Evolutionary conservation across 2,888 invertebrate species (phyloP).

Genomic region (Ophion slaviceki): DNA sequence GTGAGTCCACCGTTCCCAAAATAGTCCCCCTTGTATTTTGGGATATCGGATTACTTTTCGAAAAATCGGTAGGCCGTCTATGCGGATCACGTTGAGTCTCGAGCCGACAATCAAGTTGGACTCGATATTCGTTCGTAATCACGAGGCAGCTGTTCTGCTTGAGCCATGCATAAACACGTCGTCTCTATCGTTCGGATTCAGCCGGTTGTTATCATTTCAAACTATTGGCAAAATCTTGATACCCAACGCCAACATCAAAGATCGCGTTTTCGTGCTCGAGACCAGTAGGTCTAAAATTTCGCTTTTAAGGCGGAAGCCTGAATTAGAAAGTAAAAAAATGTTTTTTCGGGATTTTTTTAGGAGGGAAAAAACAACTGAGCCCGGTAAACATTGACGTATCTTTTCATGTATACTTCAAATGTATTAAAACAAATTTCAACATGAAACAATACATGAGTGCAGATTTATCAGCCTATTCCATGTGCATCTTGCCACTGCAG

Average conservation of each 20-base stretch:
- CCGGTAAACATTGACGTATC: no score
- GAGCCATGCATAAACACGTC: slow-evolving; percentile 8
- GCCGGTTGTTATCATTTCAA: slow-evolving; percentile 11
- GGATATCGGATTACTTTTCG: neutral
- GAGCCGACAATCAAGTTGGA: slow-evolving; percentile 4
- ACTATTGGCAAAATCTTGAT: slow-evolving; percentile 27
- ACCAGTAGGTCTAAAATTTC: no score
- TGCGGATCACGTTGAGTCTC: slow-evolving; percentile 10
- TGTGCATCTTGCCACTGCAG: no score
- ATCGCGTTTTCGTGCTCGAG: neutral
- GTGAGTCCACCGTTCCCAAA: neutral
- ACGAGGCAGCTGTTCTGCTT: slow-evolving; percentile 17
- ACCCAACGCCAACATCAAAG: neutral
- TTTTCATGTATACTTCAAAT: no score
- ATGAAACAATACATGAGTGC: no score
- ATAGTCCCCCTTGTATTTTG: neutral
- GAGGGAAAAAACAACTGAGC: no score
- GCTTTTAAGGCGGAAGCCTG: no score
- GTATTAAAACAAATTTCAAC: no score
- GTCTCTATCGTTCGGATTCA: slow-evolving; percentile 34
- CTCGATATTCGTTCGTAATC: slow-evolving; percentile 47
- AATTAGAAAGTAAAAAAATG: no score
- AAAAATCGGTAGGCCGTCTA: neutral
- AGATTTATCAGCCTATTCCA: no score
- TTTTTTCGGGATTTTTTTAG: no score